Base-by-base conservation (phyloP, 1,140 invertebrate genomes). In the Drosophila orosa region DNA sequence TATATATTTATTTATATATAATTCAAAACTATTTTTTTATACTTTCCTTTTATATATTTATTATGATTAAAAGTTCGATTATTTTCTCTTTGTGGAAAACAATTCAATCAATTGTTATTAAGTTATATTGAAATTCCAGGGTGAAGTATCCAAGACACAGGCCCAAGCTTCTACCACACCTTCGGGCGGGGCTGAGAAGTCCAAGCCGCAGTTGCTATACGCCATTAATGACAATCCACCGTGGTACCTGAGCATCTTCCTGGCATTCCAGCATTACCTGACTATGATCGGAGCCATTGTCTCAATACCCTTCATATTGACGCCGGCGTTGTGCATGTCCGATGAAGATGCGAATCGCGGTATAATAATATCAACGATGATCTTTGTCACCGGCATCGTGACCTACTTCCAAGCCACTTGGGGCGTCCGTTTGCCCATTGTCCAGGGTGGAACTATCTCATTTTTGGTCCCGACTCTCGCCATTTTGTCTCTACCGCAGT, bases 201-300 rank as follows among this genome's bases (percentile, higher is more conserved):
- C 58, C 3, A 89, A 89, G 33, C 84, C 91, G 0, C 59, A 92
- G 35, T 56, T 92, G 37, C 65, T 92, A 0, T 98, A 97, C 89
- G 95, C 94, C 22, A 96, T 98, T 24, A 96, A 97, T 52, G 97
- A 98, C 80, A 92, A 94, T 29, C 97, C 97, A 12, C 95, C 96
- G 0, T 97, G 96, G 95, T 97, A 97, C 90, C 92, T 97, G 0
- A 96, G 95, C 72, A 93, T 97, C 54, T 95, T 97, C 74, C 95
- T 97, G 92, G 97, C 96, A 35, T 92, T 98, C 22, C 93, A 98
- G 95, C 97, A 98, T 90, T 98, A 97, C 89, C 91, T 98, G 59
- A 97, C 96, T 0, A 97, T 97, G 96, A 96, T 98, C 37, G 96
- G 96, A 0, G 96, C 96, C 0, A 97, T 97, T 29, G 95, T 98